Percentiles rank a stretch among this genome's conserved stretches.
Evolutionary conservation across 1,140 invertebrate species (phyloP).

Genomic region (Venturia canescens): DNA sequence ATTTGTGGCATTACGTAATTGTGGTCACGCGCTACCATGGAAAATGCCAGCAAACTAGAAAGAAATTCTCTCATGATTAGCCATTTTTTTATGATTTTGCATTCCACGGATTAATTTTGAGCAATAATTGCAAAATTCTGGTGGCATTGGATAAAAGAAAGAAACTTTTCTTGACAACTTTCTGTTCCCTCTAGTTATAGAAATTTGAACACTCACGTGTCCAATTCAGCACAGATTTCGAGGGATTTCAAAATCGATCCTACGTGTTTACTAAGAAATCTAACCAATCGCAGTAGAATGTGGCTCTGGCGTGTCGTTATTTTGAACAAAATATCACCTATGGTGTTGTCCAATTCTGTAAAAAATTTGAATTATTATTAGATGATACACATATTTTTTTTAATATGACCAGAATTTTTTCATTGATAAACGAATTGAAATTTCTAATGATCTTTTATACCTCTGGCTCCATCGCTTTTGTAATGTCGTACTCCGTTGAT

Average conservation of each 20-base stretch:
- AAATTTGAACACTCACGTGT: slow-evolving; percentile 79
- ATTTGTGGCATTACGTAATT: slow-evolving; percentile 85
- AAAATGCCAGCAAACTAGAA: slow-evolving; percentile 85
- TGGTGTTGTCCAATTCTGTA: slow-evolving; percentile 85
- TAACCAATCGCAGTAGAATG: slow-evolving; percentile 84
- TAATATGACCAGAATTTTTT: too few species aligned
- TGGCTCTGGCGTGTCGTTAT: slow-evolving; percentile 87
- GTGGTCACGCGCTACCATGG: slow-evolving; percentile 83
- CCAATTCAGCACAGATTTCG: slow-evolving; percentile 83
- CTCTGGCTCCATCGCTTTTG: slow-evolving; percentile 85
- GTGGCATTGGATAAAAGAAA: too few species aligned
- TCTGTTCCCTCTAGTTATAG: neutral
- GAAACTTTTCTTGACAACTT: slow-evolving; percentile 27
- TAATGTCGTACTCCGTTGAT: slow-evolving; percentile 84
- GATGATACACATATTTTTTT: too few species aligned
- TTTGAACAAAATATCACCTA: slow-evolving; percentile 86
- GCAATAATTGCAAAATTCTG: neutral
- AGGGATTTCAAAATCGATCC: slow-evolving; percentile 80
- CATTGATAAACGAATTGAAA: too few species aligned
- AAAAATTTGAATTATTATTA: slow-evolving; percentile 24
- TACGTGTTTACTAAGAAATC: slow-evolving; percentile 81
- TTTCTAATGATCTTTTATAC: slow-evolving; percentile 70
- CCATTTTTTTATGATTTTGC: slow-evolving; percentile 14
- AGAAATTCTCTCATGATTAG: slow-evolving; percentile 28
- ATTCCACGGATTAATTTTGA: neutral